phyloP scores from a whole-genome alignment of 2,888 invertebrate genomes.

The Trissolcus brochymenae region DNA sequence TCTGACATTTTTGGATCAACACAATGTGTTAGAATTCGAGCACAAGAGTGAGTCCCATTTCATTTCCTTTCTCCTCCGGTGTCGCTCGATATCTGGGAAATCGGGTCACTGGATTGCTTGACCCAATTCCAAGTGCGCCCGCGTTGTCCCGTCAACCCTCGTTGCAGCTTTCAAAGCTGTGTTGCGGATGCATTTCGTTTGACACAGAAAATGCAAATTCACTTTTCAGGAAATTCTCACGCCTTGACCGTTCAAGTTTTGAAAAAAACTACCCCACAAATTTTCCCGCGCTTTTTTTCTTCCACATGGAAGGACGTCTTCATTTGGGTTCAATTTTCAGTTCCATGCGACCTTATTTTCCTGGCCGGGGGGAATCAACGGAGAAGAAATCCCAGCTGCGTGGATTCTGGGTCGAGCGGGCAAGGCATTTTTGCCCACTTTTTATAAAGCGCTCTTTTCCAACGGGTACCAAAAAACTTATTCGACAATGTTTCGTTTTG shows the following conservation, averaged over 20 bases:
- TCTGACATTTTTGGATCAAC: too few relatives aligned
- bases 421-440: conserved; percentile 37
- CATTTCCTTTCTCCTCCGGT: conserved; percentile 27
- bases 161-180: conserved; percentile 19
- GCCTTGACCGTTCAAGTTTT: too few relatives aligned
- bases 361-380: conserved; percentile 3
- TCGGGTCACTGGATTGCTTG: conserved; percentile 51
- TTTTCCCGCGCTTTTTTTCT: too few relatives aligned
- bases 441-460: conserved; percentile 30
- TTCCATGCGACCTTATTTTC: not conserved
- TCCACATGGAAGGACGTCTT: not conserved
- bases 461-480: conserved; percentile 24
- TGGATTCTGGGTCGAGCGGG: conserved; percentile 45
- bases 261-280: too few relatives aligned
- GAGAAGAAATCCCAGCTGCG: conserved; percentile 35
- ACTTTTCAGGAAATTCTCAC: too few relatives aligned
- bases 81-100: conserved; percentile 43
- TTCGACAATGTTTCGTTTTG: not conserved
- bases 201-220: conserved; percentile 2
- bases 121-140: conserved; percentile 42
- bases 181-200: not conserved
- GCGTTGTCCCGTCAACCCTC: conserved; percentile 28
- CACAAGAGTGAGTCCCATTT: conserved; percentile 35
- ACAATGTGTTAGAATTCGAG: not conserved
- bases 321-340: conserved; percentile 10